Evolutionary conservation across 1,140 invertebrate genomes (phyloP).

Genomic region (Drosophila tsacasi): DNA sequence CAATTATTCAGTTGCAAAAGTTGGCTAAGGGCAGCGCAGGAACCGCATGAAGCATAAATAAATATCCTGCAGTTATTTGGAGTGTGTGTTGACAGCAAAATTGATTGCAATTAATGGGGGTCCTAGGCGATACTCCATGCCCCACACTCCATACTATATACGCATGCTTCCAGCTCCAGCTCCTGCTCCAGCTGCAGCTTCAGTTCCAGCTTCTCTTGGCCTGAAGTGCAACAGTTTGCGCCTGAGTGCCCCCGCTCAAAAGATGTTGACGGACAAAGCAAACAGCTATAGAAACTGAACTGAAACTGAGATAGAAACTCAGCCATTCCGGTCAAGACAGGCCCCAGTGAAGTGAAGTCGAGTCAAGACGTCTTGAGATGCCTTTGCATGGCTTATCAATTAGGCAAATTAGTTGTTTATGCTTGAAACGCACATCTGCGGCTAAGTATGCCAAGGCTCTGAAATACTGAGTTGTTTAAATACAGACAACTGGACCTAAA

Average conservation of each 20-base stretch:
- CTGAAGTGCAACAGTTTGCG: constrained; percentile 68
- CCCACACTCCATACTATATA: constrained; percentile 1
- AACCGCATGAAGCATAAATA: constrained; percentile 75
- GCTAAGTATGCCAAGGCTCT: constrained; percentile 42
- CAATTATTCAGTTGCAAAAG: constrained; percentile 83
- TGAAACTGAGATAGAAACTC: constrained; percentile 14
- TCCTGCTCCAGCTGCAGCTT: not conserved
- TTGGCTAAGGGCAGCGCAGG: constrained; percentile 38
- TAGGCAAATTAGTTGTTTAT: constrained; percentile 75
- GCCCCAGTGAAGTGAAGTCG: constrained; percentile 20
- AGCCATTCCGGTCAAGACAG: constrained; percentile 8
- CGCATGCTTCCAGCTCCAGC: constrained; percentile 1
- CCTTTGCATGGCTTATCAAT: constrained; percentile 72
- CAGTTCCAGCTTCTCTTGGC: constrained; percentile 19
- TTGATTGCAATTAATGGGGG: constrained; percentile 80
- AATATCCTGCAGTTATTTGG: constrained; percentile 81
- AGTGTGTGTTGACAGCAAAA: constrained; percentile 83
- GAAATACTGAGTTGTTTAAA: constrained; percentile 40
- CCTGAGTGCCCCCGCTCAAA: constrained; percentile 65
- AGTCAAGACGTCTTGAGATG: constrained; percentile 57
- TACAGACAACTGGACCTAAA: constrained; percentile 33
- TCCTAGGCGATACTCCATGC: constrained; percentile 3
- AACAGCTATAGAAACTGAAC: constrained; percentile 41
- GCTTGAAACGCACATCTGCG: constrained; percentile 38
- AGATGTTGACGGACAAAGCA: constrained; percentile 71